Evolutionary conservation across 2,113 vertebrate genomes (phyloP).

Genomic region (Oryzias melastigma): DNA sequence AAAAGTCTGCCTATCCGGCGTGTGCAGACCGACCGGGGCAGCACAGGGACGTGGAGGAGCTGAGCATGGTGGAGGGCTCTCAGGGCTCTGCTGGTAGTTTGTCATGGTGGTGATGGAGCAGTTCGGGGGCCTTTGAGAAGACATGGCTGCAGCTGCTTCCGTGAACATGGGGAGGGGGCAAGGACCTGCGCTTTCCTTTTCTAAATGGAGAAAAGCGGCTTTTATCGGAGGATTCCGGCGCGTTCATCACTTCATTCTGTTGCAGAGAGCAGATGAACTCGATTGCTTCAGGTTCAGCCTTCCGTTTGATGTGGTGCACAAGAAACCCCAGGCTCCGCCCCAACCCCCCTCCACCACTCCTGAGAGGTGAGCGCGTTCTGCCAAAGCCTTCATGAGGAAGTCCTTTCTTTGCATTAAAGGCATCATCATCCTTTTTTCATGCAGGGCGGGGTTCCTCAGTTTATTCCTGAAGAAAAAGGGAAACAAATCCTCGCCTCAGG

Average conservation of each 20-base stretch:
- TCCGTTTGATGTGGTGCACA: slow-evolving; percentile 58
- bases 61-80: slow-evolving; percentile 23
- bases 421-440: slow-evolving; percentile 12
- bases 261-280: slow-evolving; percentile 33
- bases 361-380: slow-evolving; percentile 76
- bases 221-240: background rate
- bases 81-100: background rate
- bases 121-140: slow-evolving; percentile 16
- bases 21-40: slow-evolving; percentile 1
- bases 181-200: background rate
- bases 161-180: background rate
- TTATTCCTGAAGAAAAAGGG: slow-evolving; percentile 63
- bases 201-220: background rate
- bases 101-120: slow-evolving; percentile 30
- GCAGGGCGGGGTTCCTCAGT: slow-evolving; percentile 65
- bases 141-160: slow-evolving; percentile 11
- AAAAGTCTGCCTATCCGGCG: background rate
- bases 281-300: slow-evolving; percentile 66
- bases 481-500: slow-evolving; percentile 18
- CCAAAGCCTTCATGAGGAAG: background rate
- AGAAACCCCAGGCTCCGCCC: slow-evolving; percentile 26
- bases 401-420: slow-evolving; percentile 3
- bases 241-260: slow-evolving; percentile 1
- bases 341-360: slow-evolving; percentile 63
- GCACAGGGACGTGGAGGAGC: background rate